Conservation (phyloP, 37 sponge, comb jelly and placozoan species). For the Oscarella lobularis region DNA sequence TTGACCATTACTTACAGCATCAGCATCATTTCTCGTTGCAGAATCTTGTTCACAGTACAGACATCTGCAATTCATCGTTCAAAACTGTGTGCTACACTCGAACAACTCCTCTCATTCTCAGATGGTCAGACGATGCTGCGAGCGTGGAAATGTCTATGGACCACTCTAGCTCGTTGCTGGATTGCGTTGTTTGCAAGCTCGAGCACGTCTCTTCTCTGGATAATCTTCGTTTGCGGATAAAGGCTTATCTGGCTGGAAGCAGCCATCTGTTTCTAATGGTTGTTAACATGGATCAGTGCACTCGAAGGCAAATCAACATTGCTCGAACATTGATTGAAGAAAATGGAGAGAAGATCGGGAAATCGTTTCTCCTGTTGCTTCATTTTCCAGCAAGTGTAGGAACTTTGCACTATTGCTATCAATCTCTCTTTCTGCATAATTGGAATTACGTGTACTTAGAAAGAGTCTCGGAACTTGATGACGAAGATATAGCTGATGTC, state of each 20-base stretch:
- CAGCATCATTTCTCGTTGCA: slow-evolving; percentile 74
- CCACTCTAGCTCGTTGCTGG: not conserved
- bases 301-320: slow-evolving; percentile 45
- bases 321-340: slow-evolving; percentile 73
- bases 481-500: not conserved
- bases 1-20: slow-evolving; percentile 47
- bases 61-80: not conserved
- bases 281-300: slow-evolving; percentile 56
- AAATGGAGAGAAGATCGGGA: slow-evolving; percentile 9
- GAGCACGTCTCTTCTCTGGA: slow-evolving; percentile 6
- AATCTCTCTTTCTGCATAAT: slow-evolving; percentile 65
- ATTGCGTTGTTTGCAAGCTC: slow-evolving; percentile 11
- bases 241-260: not conserved
- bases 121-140: slow-evolving; percentile 47
- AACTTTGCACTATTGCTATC: slow-evolving; percentile 43
- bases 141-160: too few species aligned
- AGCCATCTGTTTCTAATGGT: slow-evolving; percentile 9
- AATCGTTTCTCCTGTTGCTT: slow-evolving; percentile 60
- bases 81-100: slow-evolving; percentile 77
- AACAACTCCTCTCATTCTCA: slow-evolving; percentile 66
- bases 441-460: slow-evolving; percentile 78
- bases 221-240: not conserved
- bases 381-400: not conserved
- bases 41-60: slow-evolving; percentile 7
- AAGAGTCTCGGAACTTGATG: not conserved